Conservation (phyloP, 2,113 vertebrate species). For the Aphelocoma coerulescens region DNA sequence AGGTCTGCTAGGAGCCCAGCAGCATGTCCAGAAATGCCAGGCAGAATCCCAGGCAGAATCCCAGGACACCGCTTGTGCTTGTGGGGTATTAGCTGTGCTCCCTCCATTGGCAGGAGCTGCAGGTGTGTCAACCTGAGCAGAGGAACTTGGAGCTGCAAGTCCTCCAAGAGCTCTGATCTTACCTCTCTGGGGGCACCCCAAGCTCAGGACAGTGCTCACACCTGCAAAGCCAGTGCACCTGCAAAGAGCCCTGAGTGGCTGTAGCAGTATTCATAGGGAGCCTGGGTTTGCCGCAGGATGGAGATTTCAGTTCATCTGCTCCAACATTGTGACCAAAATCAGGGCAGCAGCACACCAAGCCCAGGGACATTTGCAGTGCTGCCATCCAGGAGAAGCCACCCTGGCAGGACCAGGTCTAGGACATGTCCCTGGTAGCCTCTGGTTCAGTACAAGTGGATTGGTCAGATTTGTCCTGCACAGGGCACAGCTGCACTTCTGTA, state of each 20-base stretch:
- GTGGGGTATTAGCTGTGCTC: not conserved
- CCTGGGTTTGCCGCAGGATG: not conserved
- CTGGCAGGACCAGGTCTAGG: not conserved
- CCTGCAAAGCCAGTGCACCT: not conserved
- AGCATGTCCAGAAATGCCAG: not conserved
- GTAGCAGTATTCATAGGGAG: rapidly evolving
- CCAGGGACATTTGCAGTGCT: not conserved
- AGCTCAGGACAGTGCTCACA: not conserved
- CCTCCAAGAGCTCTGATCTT: not conserved
- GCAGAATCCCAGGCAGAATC: too few species aligned
- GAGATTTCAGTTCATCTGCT: not conserved
- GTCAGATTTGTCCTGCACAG: not conserved
- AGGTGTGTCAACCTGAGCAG: not conserved
- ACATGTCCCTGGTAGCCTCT: not conserved
- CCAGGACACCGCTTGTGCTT: not conserved
- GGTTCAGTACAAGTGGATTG: rapidly evolving
- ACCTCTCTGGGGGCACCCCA: not conserved
- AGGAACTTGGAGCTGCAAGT: not conserved
- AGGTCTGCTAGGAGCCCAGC: not conserved
- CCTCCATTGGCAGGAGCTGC: not conserved
- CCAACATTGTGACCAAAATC: not conserved
- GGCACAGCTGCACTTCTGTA: not conserved
- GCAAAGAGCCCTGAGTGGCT: not conserved
- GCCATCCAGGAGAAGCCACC: not conserved
- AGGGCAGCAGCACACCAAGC: not conserved